Base-by-base conservation (phyloP, 2,113 vertebrate genomes). In the Balaenoptera acutorostrata region DNA sequence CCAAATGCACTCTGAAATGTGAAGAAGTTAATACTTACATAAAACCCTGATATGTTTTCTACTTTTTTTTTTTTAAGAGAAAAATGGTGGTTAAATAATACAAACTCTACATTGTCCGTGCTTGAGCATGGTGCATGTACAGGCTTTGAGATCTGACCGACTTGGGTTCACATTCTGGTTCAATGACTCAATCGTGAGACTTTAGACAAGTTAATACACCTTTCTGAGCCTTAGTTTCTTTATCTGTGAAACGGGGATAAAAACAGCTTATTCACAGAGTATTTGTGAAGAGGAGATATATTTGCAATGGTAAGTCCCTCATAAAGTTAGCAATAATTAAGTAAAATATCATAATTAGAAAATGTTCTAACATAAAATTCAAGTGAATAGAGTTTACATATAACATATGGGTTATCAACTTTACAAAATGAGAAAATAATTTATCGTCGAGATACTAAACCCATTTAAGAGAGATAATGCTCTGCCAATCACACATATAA, bases 371-470 rank as follows among this genome's bases (percentile, higher is more conserved):
- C 44, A 71, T 71, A 83, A 77, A 84, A 81, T 80, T 88, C 63
- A 91, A 57, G 36, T 55, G 69, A 93, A 55, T 55, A 59, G 31
- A 80, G 13, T 88, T 78, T 74, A 66, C 41, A 94, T 66, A 1
- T 49, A 77, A 57, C 52, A 78, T 23, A 46, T 41, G n/a, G 7
- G 69, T 72, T 84, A 12, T 21, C 55, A 89, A 77, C 2, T 64
- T 88, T 10, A 86, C 15, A 85, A 90, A 87, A 87, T 90, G 44
- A 95, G 36, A 95, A 87, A 95, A 87, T 25, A 83, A 85, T 71
- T 59, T 78, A 85, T 52, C 20, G 13, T 18, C 44, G 23, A 75
- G 72, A 74, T 52, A 61, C 7, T 68, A 93, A 91, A 57, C 17
- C 21, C 74, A 3, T 64, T 25, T 72, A 49, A 85, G 25, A 90